Evolutionary conservation across 2,888 invertebrate genomes (phyloP), one percentile per base, ranked within the genome.

Genomic region (Lithophane ornitopus): DNA sequence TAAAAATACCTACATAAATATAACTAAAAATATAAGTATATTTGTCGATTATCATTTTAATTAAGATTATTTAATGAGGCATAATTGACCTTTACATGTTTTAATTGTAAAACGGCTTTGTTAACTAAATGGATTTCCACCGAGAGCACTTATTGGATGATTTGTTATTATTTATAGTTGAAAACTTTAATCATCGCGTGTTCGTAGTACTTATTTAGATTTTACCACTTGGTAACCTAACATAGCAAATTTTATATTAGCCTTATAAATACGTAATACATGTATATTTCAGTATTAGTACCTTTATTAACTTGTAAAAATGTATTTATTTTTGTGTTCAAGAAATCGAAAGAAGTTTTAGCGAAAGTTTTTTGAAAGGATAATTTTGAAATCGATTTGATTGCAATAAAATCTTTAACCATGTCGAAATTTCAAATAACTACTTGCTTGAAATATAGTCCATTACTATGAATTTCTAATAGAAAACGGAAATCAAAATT

Each of bases 401-500:
- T 46, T 39, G 19, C 28, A 22, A 59, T 26, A 19, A 52, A 44
- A 52, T 54, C 2, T 39, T 26, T 26, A 16, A 1, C 46, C 46
- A 46, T 52, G 78, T 78, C 28, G 9, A 44, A 58, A 39, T 22
- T 41, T 54, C 7, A 66, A 34, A 59, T 34, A 26, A 72, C 7
- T 4, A 67, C 34, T n/a, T 41, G 62, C n/a, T 22, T 26, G 34
- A 65, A 56, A 80, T 63, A 65, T 52, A 81, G 56, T 58, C 58
- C 56, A 70, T 78, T 67, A 67, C 39, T 68, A 59, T 61, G 41
- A 63, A 49, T 76, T 84, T 84, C 73, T 69, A 79, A 77, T 74
- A 74, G 69, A 79, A 79, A 81, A 81, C 78, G 79, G 84, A 85
- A 77, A 81, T 73, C 34, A 59, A 39, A 68, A 39, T 83, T 85